Percentiles rank a stretch among this genome's conserved stretches.
Conservation (phyloP, 2,888 invertebrate genomes). For the Palloptera scutellata region DNA sequence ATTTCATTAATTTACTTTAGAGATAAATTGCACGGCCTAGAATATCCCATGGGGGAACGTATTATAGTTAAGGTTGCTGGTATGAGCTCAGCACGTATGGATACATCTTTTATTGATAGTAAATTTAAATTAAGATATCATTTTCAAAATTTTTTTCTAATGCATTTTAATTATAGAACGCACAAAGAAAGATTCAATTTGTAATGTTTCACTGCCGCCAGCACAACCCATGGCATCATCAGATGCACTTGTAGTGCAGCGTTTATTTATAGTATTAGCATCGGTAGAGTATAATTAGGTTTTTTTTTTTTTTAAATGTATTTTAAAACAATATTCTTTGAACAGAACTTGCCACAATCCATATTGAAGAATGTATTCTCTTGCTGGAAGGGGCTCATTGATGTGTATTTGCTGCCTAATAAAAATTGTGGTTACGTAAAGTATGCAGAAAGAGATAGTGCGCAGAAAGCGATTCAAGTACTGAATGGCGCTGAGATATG, state of each 20-base stretch:
- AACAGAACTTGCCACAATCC: conserved; percentile 75
- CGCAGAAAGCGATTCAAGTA: conserved; percentile 65
- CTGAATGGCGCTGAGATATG: conserved; percentile 89
- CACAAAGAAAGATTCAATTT: conserved; percentile 65
- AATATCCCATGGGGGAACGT: conserved; percentile 88
- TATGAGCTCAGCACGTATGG: conserved; percentile 57
- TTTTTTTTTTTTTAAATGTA: not conserved
- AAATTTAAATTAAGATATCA: conserved; percentile 23
- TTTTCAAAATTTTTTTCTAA: not conserved
- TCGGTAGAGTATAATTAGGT: conserved; percentile 46
- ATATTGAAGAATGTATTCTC: conserved; percentile 88
- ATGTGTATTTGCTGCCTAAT: conserved; percentile 87
- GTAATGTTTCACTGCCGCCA: conserved; percentile 77
- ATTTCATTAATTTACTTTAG: conserved; percentile 54
- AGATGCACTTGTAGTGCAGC: conserved; percentile 73
- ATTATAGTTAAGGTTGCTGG: conserved; percentile 68
- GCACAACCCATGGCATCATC: conserved; percentile 71
- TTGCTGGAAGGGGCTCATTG: conserved; percentile 88
- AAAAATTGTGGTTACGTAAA: conserved; percentile 94
- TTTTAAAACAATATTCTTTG: conserved; percentile 29
- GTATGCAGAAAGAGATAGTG: conserved; percentile 78
- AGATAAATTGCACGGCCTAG: conserved; percentile 88
- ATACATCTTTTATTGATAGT: conserved; percentile 61
- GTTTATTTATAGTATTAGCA: conserved; percentile 71
- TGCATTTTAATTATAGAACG: conserved; percentile 45